A percentile compares a stretch with the other conserved stretches of the same genome.
Conservation (phyloP, 2,888 invertebrate genomes). For the Podotricha telesiphe region DNA sequence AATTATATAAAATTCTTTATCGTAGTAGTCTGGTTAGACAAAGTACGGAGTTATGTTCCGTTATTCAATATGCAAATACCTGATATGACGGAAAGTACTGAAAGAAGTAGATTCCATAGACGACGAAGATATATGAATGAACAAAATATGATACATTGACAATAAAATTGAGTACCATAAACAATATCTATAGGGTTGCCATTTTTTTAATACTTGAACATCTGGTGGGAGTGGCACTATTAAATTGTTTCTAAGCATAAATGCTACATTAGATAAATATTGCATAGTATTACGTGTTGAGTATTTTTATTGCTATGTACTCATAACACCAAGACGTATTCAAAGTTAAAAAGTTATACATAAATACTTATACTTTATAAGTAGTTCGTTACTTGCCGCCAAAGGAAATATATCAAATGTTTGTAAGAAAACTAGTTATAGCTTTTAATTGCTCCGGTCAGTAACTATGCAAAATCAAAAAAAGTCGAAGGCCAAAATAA, state of each 20-base stretch:
- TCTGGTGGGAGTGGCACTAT: not conserved
- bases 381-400: conserved; percentile 1
- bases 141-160: not conserved
- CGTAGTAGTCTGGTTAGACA: not conserved
- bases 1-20: not conserved
- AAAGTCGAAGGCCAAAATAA: conserved; percentile 19
- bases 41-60: not conserved
- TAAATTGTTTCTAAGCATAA: not conserved
- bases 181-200: not conserved
- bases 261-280: not conserved
- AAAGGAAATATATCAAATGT: not conserved
- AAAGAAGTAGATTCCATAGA: not conserved
- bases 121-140: not conserved
- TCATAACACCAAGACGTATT: not conserved
- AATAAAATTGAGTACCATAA: not conserved
- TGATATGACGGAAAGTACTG: not conserved
- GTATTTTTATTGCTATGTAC: not conserved
- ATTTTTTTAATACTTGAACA: not conserved
- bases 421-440: conserved; percentile 12
- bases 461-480: conserved; percentile 23
- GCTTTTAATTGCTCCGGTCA: conserved; percentile 2
- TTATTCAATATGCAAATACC: not conserved
- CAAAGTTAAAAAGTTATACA: not conserved
- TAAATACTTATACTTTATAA: too few relatives aligned
- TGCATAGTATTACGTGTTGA: not conserved